A percentile compares a stretch with the other conserved stretches of the same genome.
Evolutionary conservation across 2,113 vertebrate species (phyloP).

Genomic region (Puma concolor): DNA sequence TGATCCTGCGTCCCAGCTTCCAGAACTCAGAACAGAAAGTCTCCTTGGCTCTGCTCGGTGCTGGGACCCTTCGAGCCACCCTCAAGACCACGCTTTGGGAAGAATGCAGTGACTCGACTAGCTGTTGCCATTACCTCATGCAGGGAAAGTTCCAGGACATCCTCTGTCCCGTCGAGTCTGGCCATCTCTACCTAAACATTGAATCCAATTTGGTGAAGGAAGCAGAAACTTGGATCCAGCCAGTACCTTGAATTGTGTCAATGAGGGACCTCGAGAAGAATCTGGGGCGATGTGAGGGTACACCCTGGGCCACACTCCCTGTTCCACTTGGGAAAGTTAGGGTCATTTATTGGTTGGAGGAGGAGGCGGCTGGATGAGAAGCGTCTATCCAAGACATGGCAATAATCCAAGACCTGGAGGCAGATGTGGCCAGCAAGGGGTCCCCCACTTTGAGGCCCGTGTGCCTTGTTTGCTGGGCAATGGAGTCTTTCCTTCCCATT

Average conservation of each 20-base stretch:
- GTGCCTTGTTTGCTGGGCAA: rapidly evolving
- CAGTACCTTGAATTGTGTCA: not conserved
- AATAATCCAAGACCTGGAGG: not conserved
- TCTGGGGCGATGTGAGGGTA: not conserved
- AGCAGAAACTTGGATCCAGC: rapidly evolving
- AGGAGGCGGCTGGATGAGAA: not conserved
- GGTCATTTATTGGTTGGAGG: rapidly evolving
- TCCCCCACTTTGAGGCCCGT: rapidly evolving
- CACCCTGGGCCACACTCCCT: rapidly evolving
- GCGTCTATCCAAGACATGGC: no score
- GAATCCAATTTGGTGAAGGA: no score
- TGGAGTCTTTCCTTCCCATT: not conserved
- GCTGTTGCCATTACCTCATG: rapidly evolving
- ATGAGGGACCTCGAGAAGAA: no score
- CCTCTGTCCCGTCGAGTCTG: not conserved
- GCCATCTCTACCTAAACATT: not conserved
- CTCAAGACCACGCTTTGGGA: rapidly evolving
- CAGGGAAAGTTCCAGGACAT: not conserved
- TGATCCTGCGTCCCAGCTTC: not conserved
- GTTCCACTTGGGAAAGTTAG: not conserved
- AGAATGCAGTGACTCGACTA: rapidly evolving
- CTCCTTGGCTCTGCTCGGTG: rapidly evolving
- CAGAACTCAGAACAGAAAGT: not conserved
- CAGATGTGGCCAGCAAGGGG: rapidly evolving
- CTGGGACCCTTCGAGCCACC: rapidly evolving